Evolutionary conservation across 2,113 vertebrate species (phyloP).

Genomic region (Cheirogaleus medius): DNA sequence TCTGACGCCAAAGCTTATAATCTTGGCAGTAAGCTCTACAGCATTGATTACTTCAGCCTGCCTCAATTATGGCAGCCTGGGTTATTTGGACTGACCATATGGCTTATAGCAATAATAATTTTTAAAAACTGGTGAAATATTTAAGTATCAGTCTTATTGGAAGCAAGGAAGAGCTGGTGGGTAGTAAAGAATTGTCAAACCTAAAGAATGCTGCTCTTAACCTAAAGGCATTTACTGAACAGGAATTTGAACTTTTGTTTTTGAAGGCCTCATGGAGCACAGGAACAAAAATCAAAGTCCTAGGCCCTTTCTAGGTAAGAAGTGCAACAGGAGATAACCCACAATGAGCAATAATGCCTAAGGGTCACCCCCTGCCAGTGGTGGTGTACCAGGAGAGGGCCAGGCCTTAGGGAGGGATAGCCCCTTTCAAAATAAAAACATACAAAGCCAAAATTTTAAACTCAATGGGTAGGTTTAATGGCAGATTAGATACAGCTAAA

Average conservation of each 20-base stretch:
- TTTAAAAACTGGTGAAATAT: background rate
- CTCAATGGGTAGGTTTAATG: background rate
- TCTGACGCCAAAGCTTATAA: background rate
- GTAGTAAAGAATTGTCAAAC: background rate
- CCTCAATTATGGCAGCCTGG: too few species aligned
- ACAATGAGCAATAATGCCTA: background rate
- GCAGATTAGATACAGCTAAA: background rate
- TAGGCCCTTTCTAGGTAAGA: too few species aligned
- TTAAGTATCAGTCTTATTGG: background rate
- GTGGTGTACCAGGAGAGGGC: background rate
- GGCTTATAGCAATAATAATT: background rate
- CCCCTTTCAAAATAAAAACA: background rate
- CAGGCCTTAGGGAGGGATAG: background rate
- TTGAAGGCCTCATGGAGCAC: background rate
- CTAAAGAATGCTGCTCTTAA: background rate
- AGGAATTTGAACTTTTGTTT: background rate
- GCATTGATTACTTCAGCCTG: background rate
- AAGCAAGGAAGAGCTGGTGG: background rate
- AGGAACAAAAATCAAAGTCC: background rate
- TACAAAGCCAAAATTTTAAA: background rate
- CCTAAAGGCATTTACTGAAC: background rate
- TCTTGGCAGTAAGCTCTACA: background rate
- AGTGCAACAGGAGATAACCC: background rate
- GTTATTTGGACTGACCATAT: background rate
- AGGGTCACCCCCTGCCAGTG: background rate